Percentiles rank a stretch among this genome's conserved stretches.
Conservation (phyloP, 2,888 invertebrate species). For the Brenthis daphne region DNA sequence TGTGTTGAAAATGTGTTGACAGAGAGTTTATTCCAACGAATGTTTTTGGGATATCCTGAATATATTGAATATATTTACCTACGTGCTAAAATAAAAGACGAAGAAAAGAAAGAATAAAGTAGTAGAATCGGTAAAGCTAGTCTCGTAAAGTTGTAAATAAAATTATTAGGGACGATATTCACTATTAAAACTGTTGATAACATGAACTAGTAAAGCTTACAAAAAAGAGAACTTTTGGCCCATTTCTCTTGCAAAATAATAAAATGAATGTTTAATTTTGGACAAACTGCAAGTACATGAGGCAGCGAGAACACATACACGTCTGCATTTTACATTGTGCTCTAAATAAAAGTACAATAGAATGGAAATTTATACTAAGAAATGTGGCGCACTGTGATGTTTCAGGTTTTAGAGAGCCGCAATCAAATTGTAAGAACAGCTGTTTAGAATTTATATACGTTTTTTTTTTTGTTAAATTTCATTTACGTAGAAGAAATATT, state of each 20-base stretch:
- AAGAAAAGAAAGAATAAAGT: no score
- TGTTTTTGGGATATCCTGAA: no score
- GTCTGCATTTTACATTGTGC: slow-evolving; percentile 13
- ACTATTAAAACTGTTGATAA: no score
- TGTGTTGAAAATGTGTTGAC: no score
- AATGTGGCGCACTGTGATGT: slow-evolving; percentile 9
- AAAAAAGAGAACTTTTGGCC: slow-evolving; percentile 36
- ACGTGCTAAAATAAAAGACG: no score
- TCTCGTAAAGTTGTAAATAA: no score
- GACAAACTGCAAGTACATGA: slow-evolving; percentile 28
- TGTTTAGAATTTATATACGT: neutral
- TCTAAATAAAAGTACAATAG: slow-evolving; percentile 25
- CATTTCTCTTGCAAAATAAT: slow-evolving; percentile 46
- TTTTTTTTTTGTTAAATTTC: no score
- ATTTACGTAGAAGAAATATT: no score
- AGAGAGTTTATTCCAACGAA: no score
- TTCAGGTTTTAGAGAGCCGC: slow-evolving; percentile 8
- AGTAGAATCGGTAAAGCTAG: no score
- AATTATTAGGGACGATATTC: no score
- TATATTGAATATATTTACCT: no score
- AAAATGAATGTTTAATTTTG: slow-evolving; percentile 54
- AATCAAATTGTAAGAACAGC: neutral
- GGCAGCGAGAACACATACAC: slow-evolving; percentile 8
- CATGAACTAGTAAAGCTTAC: neutral
- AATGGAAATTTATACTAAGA: slow-evolving; percentile 24